Base-by-base conservation (phyloP, 2,888 invertebrate species). In the Leucozona laternaria region DNA sequence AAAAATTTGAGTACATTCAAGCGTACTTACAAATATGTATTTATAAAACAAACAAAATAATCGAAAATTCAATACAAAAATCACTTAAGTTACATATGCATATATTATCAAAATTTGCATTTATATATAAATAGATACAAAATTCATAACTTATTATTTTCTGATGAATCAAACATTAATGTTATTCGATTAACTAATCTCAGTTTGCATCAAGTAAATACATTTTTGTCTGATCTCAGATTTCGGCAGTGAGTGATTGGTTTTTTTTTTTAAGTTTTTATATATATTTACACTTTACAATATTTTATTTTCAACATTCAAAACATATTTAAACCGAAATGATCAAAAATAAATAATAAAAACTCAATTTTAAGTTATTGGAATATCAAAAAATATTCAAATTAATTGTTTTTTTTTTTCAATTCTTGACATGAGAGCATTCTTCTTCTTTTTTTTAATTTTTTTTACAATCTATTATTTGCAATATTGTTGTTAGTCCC, bases 211-310 rank as follows among this genome's bases (percentile, higher is more conserved):
- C n/a, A 64, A 34, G 37, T 34, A 45, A 57, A 58, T 25, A 48
- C 25, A n/a, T 28, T 37, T 55, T 37, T 28, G 34, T 66, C 45
- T 77, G 45, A 72, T 82, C 45, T 82, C 87, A 86, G 87, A 88
- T 88, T 89, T 88, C 89, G 91, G 91, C 91, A 91, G 91, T 91
- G 68, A 40, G 91, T 91, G 90, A 90, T 92, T 92, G 91, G 91
- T 91, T 91, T 89, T 91, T 90, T 91, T 66, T 28, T 57, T n/a
- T n/a, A n/a, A 55, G 25, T 60, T 66, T 68, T 60, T 50, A 22
- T 2, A 50, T 60, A 73, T 88, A 88, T 87, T 84, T 83, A 83
- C 80, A 87, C 45, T 75, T 53, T 66, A 72, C n/a, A 6, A 55
- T 31, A 25, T 17, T 25, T 66, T 45, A 31, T 64, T 86, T 72